Evolutionary conservation across 2,888 invertebrate species (phyloP), one percentile per base, ranked within the genome.

Genomic region (Pilophorus perplexus): DNA sequence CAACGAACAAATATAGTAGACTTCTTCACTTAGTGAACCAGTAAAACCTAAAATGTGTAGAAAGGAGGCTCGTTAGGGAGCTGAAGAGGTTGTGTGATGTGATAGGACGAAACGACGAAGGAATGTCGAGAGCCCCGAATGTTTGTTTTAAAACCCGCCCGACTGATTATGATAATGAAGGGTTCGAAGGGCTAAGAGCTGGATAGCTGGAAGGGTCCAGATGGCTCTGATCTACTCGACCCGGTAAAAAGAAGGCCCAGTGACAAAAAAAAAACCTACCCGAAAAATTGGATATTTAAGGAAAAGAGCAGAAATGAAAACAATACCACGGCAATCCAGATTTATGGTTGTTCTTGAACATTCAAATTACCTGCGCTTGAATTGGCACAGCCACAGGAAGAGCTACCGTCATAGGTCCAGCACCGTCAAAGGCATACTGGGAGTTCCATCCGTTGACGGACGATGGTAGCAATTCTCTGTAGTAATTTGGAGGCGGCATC

Each of bases 321-420:
- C 6, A 33, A 33, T 10, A 33, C 6, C 10, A 33, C 33, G n/a
- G n/a, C n/a, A n/a, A n/a, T n/a, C n/a, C n/a, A n/a, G n/a, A n/a
- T n/a, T n/a, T n/a, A n/a, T n/a, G n/a, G n/a, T n/a, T n/a, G n/a
- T n/a, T n/a, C n/a, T n/a, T n/a, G 10, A 33, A 8, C 6, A 33
- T 52, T 25, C 20, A 14, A 33, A 42, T 67, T 28, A 67, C 67
- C 46, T 67, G 52, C 16, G 67, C 54, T 64, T 67, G 67, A 20
- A 67, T 67, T 4, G 67, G 67, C 22, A 67, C 67, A 10, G 67
- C 67, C 5, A 67, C 64, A 5, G 67, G 67, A 2, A 67, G 42
- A 12, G 67, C 67, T 12, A 67, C 67, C 16, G 67, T 62, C 1
- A 67, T 54, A 6, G 67, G 64, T 6, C 64, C 67, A 14, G 67